Evolutionary conservation across 2,797 vertebrate species (phyloP).

Genomic region (Arnoldichthys spilopterus): DNA sequence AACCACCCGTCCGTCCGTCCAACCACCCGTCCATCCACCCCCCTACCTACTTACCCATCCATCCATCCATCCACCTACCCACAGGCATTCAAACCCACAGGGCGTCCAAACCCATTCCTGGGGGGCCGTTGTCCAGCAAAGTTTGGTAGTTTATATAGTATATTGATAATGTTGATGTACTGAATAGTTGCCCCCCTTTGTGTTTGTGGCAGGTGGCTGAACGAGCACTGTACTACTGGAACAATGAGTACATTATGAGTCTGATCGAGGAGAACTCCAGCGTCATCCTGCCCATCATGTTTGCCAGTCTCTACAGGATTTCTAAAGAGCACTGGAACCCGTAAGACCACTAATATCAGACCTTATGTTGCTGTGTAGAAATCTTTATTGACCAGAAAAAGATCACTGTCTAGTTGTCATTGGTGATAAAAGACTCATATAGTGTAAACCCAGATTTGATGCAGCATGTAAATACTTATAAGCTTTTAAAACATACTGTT

Average conservation of each 20-base stretch:
- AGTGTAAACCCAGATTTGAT: no score
- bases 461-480: no score
- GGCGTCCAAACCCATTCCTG: no score
- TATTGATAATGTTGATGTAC: neutral
- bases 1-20: no score
- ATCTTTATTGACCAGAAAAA: no score
- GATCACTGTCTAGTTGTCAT: neutral
- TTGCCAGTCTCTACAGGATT: slow-evolving; percentile 98
- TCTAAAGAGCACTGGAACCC: slow-evolving; percentile 99
- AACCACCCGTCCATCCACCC: no score
- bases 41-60: no score
- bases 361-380: neutral
- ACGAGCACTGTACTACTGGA: slow-evolving; percentile 98
- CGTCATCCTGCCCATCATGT: slow-evolving; percentile 99
- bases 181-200: neutral
- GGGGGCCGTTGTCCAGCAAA: no score
- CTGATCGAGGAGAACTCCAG: slow-evolving; percentile 99
- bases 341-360: slow-evolving; percentile 77
- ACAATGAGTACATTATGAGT: slow-evolving; percentile 99
- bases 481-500: no score
- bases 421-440: neutral
- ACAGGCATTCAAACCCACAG: no score
- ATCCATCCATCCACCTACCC: no score
- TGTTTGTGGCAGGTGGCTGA: slow-evolving; percentile 88
- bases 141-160: no score